These are phyloP conservation scores for Rhadina sibilatrix DNA, from an alignment of 2,113 vertebrate genomes.

Conservation along the genomic window DNA sequence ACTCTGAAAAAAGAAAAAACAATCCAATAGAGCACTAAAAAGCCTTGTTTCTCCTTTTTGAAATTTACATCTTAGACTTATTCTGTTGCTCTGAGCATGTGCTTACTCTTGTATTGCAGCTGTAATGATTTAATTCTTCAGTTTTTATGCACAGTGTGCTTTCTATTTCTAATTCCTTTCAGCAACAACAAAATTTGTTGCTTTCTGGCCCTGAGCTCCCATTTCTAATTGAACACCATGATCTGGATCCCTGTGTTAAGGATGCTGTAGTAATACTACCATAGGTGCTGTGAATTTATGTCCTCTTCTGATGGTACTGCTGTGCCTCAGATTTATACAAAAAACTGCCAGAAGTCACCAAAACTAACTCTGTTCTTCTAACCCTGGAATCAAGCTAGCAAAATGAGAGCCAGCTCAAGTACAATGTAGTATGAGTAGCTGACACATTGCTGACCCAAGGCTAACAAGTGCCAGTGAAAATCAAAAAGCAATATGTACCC, in stretches of 20 bases:
- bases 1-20: not conserved
- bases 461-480: not conserved
- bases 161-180: not conserved
- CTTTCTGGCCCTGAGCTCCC: not conserved
- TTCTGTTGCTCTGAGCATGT: not conserved
- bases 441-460: not conserved
- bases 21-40: not conserved
- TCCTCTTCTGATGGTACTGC: not conserved
- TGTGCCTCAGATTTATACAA: not conserved
- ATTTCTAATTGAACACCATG: not conserved
- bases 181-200: not conserved
- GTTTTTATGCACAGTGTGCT: not conserved
- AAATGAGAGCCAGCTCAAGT: not conserved
- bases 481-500: not conserved
- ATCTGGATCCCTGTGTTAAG: not conserved
- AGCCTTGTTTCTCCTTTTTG: not conserved
- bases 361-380: not conserved
- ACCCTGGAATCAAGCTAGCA: not conserved
- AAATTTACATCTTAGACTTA: not conserved
- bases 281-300: not conserved
- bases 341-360: not conserved
- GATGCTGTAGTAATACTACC: not conserved
- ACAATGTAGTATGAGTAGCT: not conserved
- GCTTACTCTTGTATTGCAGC: not conserved
- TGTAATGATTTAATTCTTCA: not conserved